Evolutionary conservation across 2,797 vertebrate species (phyloP).

Genomic region (Acipenser oxyrinchus): DNA sequence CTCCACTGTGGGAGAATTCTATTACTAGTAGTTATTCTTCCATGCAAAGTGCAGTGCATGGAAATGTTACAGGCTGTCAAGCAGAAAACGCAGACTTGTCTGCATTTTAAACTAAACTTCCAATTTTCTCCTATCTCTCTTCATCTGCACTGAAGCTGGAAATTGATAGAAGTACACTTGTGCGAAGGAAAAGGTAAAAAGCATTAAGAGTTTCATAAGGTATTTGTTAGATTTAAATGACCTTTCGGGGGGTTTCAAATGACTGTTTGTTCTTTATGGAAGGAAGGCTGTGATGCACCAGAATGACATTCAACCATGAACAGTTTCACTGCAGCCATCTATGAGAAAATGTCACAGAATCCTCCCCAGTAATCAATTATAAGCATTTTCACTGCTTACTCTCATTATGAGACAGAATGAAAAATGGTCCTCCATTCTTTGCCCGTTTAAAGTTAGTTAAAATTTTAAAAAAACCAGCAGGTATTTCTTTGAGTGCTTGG

Average conservation of each 20-base stretch:
- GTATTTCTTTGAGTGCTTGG: slow-evolving; percentile 18
- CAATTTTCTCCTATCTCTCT: slow-evolving; percentile 56
- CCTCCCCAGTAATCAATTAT: slow-evolving; percentile 38
- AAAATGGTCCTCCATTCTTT: slow-evolving; percentile 45
- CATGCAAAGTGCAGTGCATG: slow-evolving; percentile 83
- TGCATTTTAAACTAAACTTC: slow-evolving; percentile 86
- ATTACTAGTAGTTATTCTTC: slow-evolving; percentile 85
- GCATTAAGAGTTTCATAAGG: slow-evolving; percentile 47
- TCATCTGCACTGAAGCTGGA: slow-evolving; percentile 73
- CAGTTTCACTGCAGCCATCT: slow-evolving; percentile 22
- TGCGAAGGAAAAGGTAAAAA: slow-evolving; percentile 51
- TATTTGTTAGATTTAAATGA: slow-evolving; percentile 59
- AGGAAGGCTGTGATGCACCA: slow-evolving; percentile 31
- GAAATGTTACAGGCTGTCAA: slow-evolving; percentile 88
- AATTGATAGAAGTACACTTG: slow-evolving; percentile 71
- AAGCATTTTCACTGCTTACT: slow-evolving; percentile 44
- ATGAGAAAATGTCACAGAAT: slow-evolving; percentile 40
- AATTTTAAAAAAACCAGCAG: slow-evolving; percentile 36
- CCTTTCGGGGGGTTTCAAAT: slow-evolving; percentile 22
- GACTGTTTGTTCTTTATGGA: slow-evolving; percentile 33
- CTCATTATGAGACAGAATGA: slow-evolving; percentile 48
- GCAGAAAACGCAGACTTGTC: slow-evolving; percentile 82
- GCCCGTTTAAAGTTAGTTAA: slow-evolving; percentile 34
- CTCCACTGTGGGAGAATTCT: slow-evolving; percentile 82
- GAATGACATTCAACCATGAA: slow-evolving; percentile 37